These are phyloP conservation scores for Pollimyrus isidori DNA, from an alignment of 2,113 vertebrate species.

Conservation along the genomic window DNA sequence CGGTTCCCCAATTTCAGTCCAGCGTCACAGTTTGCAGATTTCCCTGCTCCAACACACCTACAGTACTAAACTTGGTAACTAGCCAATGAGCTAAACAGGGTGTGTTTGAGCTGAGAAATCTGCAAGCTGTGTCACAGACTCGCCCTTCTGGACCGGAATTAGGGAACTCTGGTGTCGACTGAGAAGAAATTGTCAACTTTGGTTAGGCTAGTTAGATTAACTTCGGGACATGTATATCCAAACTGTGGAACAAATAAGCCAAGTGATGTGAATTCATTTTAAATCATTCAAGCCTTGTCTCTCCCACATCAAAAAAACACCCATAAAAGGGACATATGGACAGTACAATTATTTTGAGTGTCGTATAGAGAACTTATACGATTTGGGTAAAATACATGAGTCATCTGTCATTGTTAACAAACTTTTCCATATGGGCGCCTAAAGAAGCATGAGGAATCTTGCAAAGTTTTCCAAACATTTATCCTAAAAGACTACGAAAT, in stretches of 20 bases:
- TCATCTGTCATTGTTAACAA: neutral
- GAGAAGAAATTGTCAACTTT: neutral
- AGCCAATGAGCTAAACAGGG: neutral
- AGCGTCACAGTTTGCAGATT: neutral
- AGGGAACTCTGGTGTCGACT: neutral
- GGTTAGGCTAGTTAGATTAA: neutral
- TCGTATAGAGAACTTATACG: too few species aligned
- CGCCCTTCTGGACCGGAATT: neutral
- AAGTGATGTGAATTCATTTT: too few species aligned
- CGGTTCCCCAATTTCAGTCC: neutral
- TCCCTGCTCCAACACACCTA: neutral
- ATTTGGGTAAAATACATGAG: neutral
- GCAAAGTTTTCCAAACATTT: neutral
- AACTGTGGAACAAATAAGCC: too few species aligned
- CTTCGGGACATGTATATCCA: too few species aligned
- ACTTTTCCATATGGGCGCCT: neutral
- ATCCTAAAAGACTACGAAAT: neutral
- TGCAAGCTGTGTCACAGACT: too few species aligned
- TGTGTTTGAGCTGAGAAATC: too few species aligned
- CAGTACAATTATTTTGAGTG: too few species aligned
- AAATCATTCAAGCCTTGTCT: too few species aligned
- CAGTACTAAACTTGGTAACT: neutral
- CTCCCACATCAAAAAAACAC: too few species aligned
- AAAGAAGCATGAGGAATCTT: neutral
- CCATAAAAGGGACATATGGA: too few species aligned